A percentile compares a stretch with the other conserved stretches of the same genome.
phyloP scores from a whole-genome alignment of 2,113 vertebrate species.

The Tauraco erythrolophus region DNA sequence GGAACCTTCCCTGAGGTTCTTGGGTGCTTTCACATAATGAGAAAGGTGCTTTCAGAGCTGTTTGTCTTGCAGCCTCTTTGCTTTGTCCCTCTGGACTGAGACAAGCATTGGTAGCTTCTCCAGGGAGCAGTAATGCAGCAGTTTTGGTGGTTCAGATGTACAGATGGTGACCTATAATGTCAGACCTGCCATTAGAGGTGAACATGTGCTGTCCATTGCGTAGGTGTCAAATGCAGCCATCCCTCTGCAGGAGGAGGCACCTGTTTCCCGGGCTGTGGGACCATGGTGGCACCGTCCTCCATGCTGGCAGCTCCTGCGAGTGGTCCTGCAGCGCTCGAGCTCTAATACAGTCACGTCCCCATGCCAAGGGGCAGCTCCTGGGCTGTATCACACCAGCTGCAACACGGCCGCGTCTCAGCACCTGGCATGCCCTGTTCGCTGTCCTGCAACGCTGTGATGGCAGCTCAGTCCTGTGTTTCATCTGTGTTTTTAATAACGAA shows the following conservation, averaged over 20 bases:
- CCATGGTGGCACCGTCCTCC: fast-evolving
- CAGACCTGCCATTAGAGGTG: background rate
- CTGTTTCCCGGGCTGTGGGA: background rate
- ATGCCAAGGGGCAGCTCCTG: background rate
- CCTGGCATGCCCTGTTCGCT: background rate
- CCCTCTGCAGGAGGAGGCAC: background rate
- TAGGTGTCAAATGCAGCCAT: background rate
- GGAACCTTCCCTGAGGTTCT: background rate
- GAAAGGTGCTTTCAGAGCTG: background rate
- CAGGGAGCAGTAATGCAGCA: background rate
- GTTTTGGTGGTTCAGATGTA: background rate
- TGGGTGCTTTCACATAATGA: background rate
- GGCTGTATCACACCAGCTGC: background rate
- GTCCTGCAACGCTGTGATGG: background rate
- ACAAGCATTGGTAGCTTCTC: background rate
- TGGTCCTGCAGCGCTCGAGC: background rate
- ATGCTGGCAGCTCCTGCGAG: background rate
- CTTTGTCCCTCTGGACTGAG: background rate
- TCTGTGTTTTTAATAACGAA: background rate
- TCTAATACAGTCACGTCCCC: background rate
- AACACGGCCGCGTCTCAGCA: fast-evolving
- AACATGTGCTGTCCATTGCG: background rate
- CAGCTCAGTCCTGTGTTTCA: background rate
- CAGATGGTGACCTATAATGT: background rate
- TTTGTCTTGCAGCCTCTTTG: background rate